phyloP scores from a whole-genome alignment of 2,797 vertebrate genomes.

The Sparus aurata region DNA sequence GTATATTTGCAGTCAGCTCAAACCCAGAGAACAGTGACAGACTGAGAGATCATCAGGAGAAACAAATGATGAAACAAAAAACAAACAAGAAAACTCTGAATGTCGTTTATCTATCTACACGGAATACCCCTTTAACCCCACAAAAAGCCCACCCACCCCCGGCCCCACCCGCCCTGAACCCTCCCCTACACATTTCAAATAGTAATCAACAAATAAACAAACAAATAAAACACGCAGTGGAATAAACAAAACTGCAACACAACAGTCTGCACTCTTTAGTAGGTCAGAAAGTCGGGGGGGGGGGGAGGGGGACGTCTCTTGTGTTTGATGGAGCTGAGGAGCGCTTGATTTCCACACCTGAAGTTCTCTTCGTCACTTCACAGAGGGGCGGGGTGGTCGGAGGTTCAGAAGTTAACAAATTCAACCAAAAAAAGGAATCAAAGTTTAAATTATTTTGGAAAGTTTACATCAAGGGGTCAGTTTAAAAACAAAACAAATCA shows the following conservation, averaged over 20 bases:
- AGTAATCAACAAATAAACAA: constrained; percentile 76
- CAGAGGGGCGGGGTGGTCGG: too few species aligned
- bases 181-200: constrained; percentile 68
- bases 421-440: not conserved
- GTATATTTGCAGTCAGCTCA: constrained; percentile 85
- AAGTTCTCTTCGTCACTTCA: not conserved
- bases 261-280: constrained; percentile 69
- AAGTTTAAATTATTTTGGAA: not conserved
- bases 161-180: constrained; percentile 15
- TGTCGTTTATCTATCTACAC: constrained; percentile 79
- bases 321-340: constrained; percentile 30
- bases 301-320: constrained; percentile 8
- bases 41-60: constrained; percentile 75
- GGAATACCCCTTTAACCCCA: constrained; percentile 64
- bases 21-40: constrained; percentile 83
- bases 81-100: constrained; percentile 58
- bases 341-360: constrained; percentile 49
- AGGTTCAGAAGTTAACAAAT: not conserved
- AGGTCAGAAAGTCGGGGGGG: constrained; percentile 47
- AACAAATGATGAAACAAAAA: constrained; percentile 31
- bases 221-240: constrained; percentile 74
- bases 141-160: not conserved
- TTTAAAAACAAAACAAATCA: constrained; percentile 27
- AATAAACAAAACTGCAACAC: constrained; percentile 78
- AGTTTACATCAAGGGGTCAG: not conserved